phyloP scores from a whole-genome alignment of 2,797 vertebrate genomes.

The Alauda arvensis region DNA sequence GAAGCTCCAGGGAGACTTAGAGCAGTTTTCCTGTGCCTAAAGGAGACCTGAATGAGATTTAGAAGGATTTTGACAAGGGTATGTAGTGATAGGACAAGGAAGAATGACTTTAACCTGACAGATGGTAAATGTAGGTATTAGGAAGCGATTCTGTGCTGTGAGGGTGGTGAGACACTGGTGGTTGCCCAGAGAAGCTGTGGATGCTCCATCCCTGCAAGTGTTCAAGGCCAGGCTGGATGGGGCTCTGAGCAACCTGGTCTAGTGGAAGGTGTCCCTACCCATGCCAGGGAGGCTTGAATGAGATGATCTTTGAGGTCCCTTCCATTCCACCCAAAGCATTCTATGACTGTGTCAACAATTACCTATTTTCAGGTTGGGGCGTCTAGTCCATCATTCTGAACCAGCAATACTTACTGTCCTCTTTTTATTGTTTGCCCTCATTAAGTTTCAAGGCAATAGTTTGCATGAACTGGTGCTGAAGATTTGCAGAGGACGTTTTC shows the following conservation, averaged over 20 bases:
- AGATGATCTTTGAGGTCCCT: background rate
- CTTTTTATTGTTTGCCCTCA: background rate
- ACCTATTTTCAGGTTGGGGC: background rate
- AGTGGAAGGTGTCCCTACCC: background rate
- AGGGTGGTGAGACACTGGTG: too few relatives aligned
- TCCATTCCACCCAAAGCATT: background rate
- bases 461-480: conserved; percentile 84
- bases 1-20: background rate
- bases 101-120: background rate
- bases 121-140: background rate
- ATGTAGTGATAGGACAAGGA: background rate
- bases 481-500: conserved; percentile 85
- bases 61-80: background rate
- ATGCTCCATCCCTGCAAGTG: background rate
- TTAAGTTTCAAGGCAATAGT: conserved; percentile 85
- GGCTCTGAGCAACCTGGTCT: background rate
- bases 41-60: background rate
- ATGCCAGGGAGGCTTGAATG: background rate
- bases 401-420: background rate
- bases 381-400: background rate
- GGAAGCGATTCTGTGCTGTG: background rate
- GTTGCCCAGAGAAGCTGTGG: background rate
- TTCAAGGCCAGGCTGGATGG: background rate
- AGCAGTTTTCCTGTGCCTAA: background rate
- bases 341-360: background rate